phyloP scores from a whole-genome alignment of 1,140 invertebrate genomes.

The Sycophila sp. region DNA sequence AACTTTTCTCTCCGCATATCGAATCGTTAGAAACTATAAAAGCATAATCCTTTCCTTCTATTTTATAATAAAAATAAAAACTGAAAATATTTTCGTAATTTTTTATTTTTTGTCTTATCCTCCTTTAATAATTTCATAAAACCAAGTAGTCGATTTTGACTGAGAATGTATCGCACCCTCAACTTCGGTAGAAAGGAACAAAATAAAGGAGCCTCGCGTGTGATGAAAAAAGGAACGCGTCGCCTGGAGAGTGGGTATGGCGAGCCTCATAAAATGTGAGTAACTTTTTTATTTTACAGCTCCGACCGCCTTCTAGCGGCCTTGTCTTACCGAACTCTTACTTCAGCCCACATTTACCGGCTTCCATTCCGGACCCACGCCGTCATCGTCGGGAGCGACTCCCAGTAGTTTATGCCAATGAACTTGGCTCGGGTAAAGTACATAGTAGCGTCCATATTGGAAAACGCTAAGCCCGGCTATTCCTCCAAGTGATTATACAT shows the following conservation, averaged over 20 bases:
- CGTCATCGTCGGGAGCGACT: background rate
- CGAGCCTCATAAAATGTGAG: conserved; percentile 29
- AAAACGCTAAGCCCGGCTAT: background rate
- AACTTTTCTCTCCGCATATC: too few species aligned
- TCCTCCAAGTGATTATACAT: conserved; percentile 12
- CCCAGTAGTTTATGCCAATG: conserved; percentile 29
- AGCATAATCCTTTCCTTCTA: too few species aligned
- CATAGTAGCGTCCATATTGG: background rate
- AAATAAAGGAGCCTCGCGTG: background rate
- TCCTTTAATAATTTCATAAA: background rate
- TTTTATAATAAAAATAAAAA: too few species aligned
- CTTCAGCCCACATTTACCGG: too few species aligned
- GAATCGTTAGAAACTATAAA: too few species aligned
- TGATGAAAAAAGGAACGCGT: background rate
- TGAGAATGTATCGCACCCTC: background rate
- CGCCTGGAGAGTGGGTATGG: background rate
- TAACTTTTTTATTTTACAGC: conserved; percentile 44
- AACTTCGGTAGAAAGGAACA: background rate
- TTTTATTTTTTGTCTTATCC: background rate
- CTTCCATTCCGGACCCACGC: too few species aligned
- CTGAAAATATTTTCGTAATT: too few species aligned
- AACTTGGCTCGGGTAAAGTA: conserved; percentile 22
- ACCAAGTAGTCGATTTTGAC: too few species aligned
- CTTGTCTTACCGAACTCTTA: background rate
- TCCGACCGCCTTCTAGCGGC: background rate